phyloP scores from a whole-genome alignment of 2,888 invertebrate species.

The Agrypnus murinus region DNA sequence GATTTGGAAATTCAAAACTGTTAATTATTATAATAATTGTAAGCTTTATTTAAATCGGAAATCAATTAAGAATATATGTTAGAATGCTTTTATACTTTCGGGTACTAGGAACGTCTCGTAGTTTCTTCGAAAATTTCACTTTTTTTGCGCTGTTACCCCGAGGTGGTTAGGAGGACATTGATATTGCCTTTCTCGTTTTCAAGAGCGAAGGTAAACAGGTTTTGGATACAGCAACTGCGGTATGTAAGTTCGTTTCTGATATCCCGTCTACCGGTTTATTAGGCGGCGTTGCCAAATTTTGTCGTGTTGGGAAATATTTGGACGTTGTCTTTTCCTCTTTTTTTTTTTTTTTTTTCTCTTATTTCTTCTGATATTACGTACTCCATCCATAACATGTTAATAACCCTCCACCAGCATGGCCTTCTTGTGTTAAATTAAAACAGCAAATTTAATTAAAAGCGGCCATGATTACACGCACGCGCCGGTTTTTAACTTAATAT shows the following conservation, averaged over 20 bases:
- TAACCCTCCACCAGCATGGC: no score
- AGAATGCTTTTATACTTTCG: no score
- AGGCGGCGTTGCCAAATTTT: constrained; percentile 54
- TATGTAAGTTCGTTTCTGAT: constrained; percentile 50
- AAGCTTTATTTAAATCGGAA: no score
- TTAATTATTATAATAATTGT: no score
- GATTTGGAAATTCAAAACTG: no score
- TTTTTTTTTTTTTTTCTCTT: constrained; percentile 1
- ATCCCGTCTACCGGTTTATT: constrained; percentile 52
- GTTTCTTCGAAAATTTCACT: constrained; percentile 22
- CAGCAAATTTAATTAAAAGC: constrained; percentile 32
- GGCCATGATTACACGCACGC: constrained; percentile 44
- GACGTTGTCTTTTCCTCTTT: constrained; percentile 4
- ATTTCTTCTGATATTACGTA: no score
- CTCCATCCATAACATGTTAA: no score
- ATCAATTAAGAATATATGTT: no score
- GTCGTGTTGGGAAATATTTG: constrained; percentile 5
- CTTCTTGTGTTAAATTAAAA: no score
- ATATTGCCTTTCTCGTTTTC: constrained; percentile 62
- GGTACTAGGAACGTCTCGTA: no score
- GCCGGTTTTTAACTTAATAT: constrained; percentile 41
- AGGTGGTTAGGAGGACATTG: constrained; percentile 53
- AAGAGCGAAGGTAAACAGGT: constrained; percentile 69
- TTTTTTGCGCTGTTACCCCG: constrained; percentile 51
- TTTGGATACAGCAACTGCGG: constrained; percentile 61